These are phyloP conservation scores for Sebastes taczanowskii DNA, from an alignment of 2,797 vertebrate genomes.

Conservation along the genomic window DNA sequence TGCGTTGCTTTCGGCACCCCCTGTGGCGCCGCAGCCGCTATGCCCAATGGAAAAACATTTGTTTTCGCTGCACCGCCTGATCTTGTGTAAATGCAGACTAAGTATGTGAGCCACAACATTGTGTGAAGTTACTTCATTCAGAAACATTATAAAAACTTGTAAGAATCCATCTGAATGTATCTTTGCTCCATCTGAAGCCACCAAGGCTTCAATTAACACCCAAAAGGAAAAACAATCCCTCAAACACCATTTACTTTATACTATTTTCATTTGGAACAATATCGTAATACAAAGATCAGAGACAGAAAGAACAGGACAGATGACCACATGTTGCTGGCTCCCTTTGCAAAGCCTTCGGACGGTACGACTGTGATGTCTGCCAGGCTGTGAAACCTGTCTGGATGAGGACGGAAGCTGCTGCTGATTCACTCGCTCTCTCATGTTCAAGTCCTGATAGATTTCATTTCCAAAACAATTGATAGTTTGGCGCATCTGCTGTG, in stretches of 20 bases:
- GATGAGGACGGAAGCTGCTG: constrained; percentile 18
- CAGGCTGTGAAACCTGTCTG: constrained; percentile 22
- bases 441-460: constrained; percentile 55
- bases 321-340: constrained; percentile 4
- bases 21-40: too few species aligned
- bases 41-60: too few species aligned
- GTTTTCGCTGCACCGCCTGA: too few species aligned
- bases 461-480: constrained; percentile 65
- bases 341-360: constrained; percentile 23
- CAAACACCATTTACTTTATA: background rate
- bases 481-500: constrained; percentile 71
- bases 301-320: constrained; percentile 20
- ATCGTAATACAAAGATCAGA: constrained; percentile 23
- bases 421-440: constrained; percentile 18
- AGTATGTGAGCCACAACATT: background rate
- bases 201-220: background rate
- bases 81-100: too few species aligned
- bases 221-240: background rate
- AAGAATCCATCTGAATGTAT: constrained; percentile 1
- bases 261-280: constrained; percentile 16
- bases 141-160: background rate
- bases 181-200: constrained; percentile 5
- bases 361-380: constrained; percentile 11
- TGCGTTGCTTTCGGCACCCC: too few species aligned
- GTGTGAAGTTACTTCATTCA: constrained; percentile 14